phyloP scores from a whole-genome alignment of 2,113 vertebrate genomes.

The Podarcis raffonei region DNA sequence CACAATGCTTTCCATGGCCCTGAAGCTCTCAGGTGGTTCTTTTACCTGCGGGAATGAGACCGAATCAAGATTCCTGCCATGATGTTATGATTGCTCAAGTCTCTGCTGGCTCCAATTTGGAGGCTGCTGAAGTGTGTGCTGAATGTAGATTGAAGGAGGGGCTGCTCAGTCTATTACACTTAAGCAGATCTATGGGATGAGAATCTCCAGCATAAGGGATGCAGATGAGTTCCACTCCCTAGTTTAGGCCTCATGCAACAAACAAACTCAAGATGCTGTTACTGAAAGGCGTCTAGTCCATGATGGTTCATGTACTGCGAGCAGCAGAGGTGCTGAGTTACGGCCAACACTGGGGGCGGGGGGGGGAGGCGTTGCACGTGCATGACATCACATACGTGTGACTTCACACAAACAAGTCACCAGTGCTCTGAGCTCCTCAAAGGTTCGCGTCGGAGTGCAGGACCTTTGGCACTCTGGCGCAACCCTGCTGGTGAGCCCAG shows the following conservation, averaged over 20 bases:
- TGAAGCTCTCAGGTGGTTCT: accelerated
- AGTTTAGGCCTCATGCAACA: constrained; percentile 24
- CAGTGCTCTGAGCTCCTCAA: too few relatives aligned
- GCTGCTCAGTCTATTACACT: constrained; percentile 16
- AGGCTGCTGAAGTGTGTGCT: neutral
- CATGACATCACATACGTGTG: too few relatives aligned
- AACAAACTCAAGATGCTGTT: constrained; percentile 48
- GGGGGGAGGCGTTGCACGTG: too few relatives aligned
- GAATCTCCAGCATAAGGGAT: constrained; percentile 39
- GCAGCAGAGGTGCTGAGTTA: too few relatives aligned
- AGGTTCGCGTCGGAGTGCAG: too few relatives aligned
- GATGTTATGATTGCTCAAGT: accelerated
- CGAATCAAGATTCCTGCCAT: neutral
- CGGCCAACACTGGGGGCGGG: too few relatives aligned
- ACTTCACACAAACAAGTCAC: too few relatives aligned
- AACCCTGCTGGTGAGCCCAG: too few relatives aligned
- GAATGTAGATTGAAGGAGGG: neutral
- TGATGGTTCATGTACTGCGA: constrained; percentile 26
- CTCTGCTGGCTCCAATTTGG: constrained; percentile 37
- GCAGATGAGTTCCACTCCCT: constrained; percentile 44
- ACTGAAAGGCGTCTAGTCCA: constrained; percentile 21
- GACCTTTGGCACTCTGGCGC: too few relatives aligned
- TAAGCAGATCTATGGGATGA: constrained; percentile 18
- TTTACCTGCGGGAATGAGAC: neutral
- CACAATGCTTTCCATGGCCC: neutral